Base-by-base conservation (phyloP, 2,888 invertebrate genomes). In the Anticlea derivata region DNA sequence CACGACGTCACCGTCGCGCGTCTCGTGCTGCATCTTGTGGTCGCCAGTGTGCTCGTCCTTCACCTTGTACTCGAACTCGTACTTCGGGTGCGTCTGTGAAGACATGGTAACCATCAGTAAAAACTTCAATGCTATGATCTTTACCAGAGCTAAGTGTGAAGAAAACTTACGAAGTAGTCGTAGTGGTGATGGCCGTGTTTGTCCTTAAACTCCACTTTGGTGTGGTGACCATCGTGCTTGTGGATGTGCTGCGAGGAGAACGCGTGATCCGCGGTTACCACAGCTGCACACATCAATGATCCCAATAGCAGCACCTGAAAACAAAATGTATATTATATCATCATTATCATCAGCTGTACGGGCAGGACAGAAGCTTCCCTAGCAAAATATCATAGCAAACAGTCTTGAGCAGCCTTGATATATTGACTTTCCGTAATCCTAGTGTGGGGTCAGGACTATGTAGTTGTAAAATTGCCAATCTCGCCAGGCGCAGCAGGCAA, bases 1-100 rank as follows among this genome's bases (percentile, higher is more conserved):
- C 43, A 93, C 92, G 30, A 82, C 85, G 64, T 92, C 87, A 20
- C 92, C 92, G 73, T 90, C 84, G 38, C 84, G 78, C 52, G 78
- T 75, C 73, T 91, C 91, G 39, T 79, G 70, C 70, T 84, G 84
- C 50, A 64, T 65, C 68, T 86, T 85, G 62, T 75, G 68, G 71
- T 90, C 90, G 26, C 83, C 83, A 41, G 88, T 90, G 66, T 86
- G 83, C 5, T 73, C 75, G 61, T 88, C 88, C 48, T 77, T 68
- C 11, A 89, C 88, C 46, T 83, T 81, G 66, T 89, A 88, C 63
- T 77, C 81, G 64, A 83, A 86, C 39, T 71, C 68, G 51, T 65
- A 76, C 41, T 75, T 77, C 4, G 76, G 74, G 29, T 67, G 65
- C 1, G 72, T 65, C 75, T 76, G 55, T 1, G 52, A 53, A 23